phyloP scores from a whole-genome alignment of 2,113 vertebrate genomes.

The Silurus meridionalis region DNA sequence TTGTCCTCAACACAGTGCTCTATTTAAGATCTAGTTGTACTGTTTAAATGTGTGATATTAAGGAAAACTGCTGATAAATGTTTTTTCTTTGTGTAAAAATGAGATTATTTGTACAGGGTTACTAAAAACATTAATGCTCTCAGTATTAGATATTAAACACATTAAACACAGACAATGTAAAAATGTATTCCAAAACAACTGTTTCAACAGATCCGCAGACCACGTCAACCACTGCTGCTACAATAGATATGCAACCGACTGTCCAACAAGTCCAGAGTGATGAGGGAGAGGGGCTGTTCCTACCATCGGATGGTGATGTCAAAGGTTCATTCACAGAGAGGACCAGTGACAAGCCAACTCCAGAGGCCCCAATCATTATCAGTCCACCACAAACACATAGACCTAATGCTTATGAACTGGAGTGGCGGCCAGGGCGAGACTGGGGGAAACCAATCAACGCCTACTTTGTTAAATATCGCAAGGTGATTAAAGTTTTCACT shows the following conservation, averaged over 20 bases:
- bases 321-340: slow-evolving; percentile 51
- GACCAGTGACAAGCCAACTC: slow-evolving; percentile 64
- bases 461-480: slow-evolving; percentile 95
- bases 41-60: not conserved
- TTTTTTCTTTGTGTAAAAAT: not conserved
- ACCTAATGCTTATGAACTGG: slow-evolving; percentile 82
- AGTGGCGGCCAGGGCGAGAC: slow-evolving; percentile 87
- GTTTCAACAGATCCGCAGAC: slow-evolving; percentile 66
- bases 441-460: slow-evolving; percentile 86
- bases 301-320: slow-evolving; percentile 41
- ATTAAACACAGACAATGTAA: not conserved
- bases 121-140: not conserved
- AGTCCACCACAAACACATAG: slow-evolving; percentile 90
- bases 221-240: slow-evolving; percentile 53
- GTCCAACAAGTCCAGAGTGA: slow-evolving; percentile 72
- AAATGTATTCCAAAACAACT: not conserved
- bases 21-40: not conserved
- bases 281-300: slow-evolving; percentile 60
- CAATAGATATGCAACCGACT: slow-evolving; percentile 48
- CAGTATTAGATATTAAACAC: not conserved
- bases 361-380: slow-evolving; percentile 93
- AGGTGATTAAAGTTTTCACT: slow-evolving; percentile 72
- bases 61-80: not conserved
- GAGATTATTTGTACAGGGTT: not conserved
- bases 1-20: not conserved